Percentiles rank a stretch among this genome's conserved stretches.
phyloP scores from a whole-genome alignment of 2,888 invertebrate genomes.

The Ormia ochracea region DNA sequence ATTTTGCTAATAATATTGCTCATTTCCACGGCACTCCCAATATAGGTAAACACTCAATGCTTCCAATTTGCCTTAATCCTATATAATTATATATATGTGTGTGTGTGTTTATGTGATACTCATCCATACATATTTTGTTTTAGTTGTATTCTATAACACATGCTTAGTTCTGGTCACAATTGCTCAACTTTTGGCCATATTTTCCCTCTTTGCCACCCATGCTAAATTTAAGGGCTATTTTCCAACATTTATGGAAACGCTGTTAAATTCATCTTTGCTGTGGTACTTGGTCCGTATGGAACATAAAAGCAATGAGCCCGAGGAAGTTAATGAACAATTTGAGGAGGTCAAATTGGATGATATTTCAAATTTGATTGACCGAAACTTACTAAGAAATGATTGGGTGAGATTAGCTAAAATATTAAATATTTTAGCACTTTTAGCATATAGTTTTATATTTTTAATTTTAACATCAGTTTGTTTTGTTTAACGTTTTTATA shows the following conservation, averaged over 20 bases:
- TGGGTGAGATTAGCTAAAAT: slow-evolving; percentile 66
- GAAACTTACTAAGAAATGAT: slow-evolving; percentile 59
- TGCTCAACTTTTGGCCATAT: slow-evolving; percentile 78
- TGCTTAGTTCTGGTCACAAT: slow-evolving; percentile 78
- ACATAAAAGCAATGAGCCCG: slow-evolving; percentile 10
- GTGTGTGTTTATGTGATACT: neutral
- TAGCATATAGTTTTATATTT: slow-evolving; percentile 59
- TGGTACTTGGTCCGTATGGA: slow-evolving; percentile 37
- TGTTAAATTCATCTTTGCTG: slow-evolving; percentile 59
- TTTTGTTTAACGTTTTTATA: slow-evolving; percentile 57
- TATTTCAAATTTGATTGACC: slow-evolving; percentile 63
- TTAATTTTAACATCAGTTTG: slow-evolving; percentile 55
- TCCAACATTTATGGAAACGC: slow-evolving; percentile 56
- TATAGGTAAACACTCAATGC: slow-evolving; percentile 76
- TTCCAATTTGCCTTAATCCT: too few species aligned
- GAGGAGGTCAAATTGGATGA: slow-evolving; percentile 66
- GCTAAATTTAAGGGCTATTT: slow-evolving; percentile 62
- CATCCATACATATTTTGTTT: slow-evolving; percentile 66
- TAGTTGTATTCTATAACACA: slow-evolving; percentile 79
- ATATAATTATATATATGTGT: neutral
- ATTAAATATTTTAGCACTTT: slow-evolving; percentile 63
- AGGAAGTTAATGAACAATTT: slow-evolving; percentile 60
- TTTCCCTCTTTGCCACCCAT: slow-evolving; percentile 73
- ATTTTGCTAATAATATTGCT: slow-evolving; percentile 79
- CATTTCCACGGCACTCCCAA: slow-evolving; percentile 72